Conservation (phyloP, 1,140 invertebrate genomes). For the Atta colombica region DNA sequence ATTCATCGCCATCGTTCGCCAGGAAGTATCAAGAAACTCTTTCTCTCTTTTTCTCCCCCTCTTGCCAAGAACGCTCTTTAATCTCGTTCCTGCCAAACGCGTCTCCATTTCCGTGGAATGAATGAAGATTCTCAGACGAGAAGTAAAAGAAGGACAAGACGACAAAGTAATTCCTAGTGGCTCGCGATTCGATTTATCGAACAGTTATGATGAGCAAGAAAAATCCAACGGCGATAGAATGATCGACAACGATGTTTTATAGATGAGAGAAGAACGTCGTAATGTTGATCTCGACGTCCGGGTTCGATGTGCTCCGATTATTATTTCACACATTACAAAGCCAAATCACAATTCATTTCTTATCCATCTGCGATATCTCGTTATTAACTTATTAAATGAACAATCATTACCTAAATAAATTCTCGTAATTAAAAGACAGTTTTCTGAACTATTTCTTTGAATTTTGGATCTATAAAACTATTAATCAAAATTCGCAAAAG, state of each 20-base stretch:
- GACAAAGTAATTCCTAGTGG: slow-evolving; percentile 51
- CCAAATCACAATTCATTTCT: background rate
- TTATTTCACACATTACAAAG: slow-evolving; percentile 31
- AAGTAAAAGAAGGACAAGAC: background rate
- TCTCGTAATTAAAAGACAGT: background rate
- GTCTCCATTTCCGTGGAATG: slow-evolving; percentile 38
- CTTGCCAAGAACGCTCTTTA: background rate
- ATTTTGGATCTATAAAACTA: no score
- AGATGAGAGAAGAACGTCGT: background rate
- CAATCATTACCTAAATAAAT: background rate
- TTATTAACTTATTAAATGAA: background rate
- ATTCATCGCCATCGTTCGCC: slow-evolving; percentile 59
- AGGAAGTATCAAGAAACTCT: slow-evolving; percentile 45
- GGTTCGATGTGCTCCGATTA: slow-evolving; percentile 15
- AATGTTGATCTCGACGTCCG: background rate
- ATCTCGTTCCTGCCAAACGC: slow-evolving; percentile 51
- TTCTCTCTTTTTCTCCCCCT: background rate
- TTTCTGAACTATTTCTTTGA: background rate
- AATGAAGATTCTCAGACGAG: slow-evolving; percentile 48
- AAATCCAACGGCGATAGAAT: slow-evolving; percentile 51
- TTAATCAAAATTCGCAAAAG: background rate
- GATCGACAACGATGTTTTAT: slow-evolving; percentile 37
- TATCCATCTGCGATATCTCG: background rate
- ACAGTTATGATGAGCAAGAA: slow-evolving; percentile 44
- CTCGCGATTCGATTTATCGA: slow-evolving; percentile 48